A percentile compares a stretch with the other conserved stretches of the same genome.
Evolutionary conservation across 1,140 invertebrate species (phyloP).

Genomic region (Brachionus asplanchnoidis): DNA sequence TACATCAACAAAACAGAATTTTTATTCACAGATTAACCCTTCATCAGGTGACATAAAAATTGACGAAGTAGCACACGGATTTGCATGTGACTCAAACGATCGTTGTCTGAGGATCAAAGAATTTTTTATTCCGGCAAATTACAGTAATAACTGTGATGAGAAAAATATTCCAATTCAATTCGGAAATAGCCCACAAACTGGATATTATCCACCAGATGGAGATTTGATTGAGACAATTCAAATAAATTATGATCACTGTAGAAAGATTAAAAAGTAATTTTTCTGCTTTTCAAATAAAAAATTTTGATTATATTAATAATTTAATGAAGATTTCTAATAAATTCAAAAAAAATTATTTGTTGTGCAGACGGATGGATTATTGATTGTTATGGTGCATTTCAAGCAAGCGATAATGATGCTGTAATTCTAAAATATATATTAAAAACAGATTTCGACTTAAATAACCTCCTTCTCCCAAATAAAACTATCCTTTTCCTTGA

Average conservation of each 20-base stretch:
- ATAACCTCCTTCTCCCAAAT: neutral
- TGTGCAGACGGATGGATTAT: constrained; percentile 1
- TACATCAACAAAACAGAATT: neutral
- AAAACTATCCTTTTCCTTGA: constrained; percentile 3
- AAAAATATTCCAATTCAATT: neutral
- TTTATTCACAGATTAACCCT: neutral
- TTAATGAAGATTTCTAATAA: neutral
- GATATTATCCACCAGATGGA: neutral
- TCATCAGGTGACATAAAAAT: neutral
- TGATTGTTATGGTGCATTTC: constrained; percentile 10
- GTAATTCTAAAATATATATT: neutral
- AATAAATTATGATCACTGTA: neutral
- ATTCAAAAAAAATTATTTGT: neutral
- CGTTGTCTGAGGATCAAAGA: neutral
- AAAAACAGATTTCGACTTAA: neutral
- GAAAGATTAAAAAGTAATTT: neutral
- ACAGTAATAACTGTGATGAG: neutral
- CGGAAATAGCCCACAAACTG: neutral
- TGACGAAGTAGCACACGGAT: neutral
- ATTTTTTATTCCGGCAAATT: neutral
- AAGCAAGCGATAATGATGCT: neutral
- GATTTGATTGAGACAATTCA: neutral
- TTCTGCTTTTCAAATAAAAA: neutral
- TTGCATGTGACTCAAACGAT: neutral
- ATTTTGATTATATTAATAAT: neutral